A percentile compares a stretch with the other conserved stretches of the same genome.
These are phyloP conservation scores for Phataginus tetradactyla DNA, from an alignment of 2,797 vertebrate genomes.

Conservation along the genomic window DNA sequence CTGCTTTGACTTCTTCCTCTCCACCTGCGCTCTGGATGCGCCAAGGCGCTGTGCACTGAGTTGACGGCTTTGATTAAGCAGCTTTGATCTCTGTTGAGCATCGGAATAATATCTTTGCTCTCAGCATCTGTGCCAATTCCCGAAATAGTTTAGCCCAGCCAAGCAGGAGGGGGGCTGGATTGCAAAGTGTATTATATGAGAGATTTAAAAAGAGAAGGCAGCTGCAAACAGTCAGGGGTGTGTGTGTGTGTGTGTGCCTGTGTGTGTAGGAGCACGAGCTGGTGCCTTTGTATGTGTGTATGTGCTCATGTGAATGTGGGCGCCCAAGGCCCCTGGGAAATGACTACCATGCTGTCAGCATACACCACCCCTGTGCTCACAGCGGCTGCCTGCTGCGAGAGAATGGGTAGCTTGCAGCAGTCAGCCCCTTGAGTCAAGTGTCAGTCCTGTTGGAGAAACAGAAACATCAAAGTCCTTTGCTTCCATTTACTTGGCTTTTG, in stretches of 20 bases:
- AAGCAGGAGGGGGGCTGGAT: slow-evolving; percentile 60
- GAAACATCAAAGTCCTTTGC: slow-evolving; percentile 29
- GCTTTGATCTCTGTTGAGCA: slow-evolving; percentile 43
- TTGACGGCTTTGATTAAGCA: slow-evolving; percentile 51
- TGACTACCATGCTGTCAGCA: neutral
- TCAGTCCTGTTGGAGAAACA: neutral
- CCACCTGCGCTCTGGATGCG: slow-evolving; percentile 41
- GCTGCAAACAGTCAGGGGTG: slow-evolving; percentile 65
- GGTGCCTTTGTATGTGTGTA: too few species aligned
- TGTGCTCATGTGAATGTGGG: neutral
- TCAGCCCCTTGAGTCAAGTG: neutral
- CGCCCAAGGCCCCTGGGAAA: slow-evolving; percentile 39
- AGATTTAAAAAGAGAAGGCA: slow-evolving; percentile 78
- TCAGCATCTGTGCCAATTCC: slow-evolving; percentile 74
- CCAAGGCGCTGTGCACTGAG: slow-evolving; percentile 23
- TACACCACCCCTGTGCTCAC: neutral
- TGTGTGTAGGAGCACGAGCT: too few species aligned
- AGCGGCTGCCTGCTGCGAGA: neutral
- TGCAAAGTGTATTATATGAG: slow-evolving; percentile 57
- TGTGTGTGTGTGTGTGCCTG: neutral
- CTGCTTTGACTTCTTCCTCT: slow-evolving; percentile 34
- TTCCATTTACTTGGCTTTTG: slow-evolving; percentile 50
- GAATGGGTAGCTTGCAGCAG: neutral
- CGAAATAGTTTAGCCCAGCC: slow-evolving; percentile 47
- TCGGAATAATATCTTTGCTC: slow-evolving; percentile 59